Conservation (phyloP, 2,113 vertebrate species). For the Pteronura brasiliensis region DNA sequence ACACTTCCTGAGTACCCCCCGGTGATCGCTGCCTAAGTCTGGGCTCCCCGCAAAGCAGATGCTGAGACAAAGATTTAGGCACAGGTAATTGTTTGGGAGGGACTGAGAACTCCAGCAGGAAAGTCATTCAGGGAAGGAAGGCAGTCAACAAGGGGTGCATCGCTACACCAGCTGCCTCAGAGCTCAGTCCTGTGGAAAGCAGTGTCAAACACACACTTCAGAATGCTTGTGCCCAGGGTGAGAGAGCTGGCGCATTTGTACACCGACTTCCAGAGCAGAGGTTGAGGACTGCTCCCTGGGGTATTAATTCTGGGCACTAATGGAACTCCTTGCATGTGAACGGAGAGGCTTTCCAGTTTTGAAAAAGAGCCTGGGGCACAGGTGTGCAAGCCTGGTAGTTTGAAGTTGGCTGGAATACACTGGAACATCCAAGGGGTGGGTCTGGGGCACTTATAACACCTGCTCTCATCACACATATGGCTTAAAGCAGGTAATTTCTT, state of each 20-base stretch:
- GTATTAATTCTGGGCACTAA: background rate
- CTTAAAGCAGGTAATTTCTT: background rate
- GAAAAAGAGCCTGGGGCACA: background rate
- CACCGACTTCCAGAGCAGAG: background rate
- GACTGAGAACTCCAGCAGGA: too few relatives aligned
- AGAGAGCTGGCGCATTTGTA: background rate
- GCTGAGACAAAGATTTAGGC: background rate
- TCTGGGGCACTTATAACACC: background rate
- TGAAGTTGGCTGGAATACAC: background rate
- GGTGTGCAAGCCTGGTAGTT: background rate
- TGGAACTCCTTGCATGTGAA: background rate
- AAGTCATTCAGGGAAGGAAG: background rate
- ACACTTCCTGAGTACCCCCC: fast-evolving
- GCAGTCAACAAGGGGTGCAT: background rate
- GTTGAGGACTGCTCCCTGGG: background rate
- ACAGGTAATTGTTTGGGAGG: background rate
- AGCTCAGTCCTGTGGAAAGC: background rate
- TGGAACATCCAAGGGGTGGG: background rate
- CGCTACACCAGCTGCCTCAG: background rate
- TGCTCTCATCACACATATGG: background rate
- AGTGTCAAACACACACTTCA: background rate
- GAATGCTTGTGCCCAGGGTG: background rate
- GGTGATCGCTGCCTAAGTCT: background rate
- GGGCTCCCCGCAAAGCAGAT: background rate
- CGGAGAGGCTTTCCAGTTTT: background rate